Base-by-base conservation (phyloP, 2,888 invertebrate species). In the Leptopterna dolabrata region DNA sequence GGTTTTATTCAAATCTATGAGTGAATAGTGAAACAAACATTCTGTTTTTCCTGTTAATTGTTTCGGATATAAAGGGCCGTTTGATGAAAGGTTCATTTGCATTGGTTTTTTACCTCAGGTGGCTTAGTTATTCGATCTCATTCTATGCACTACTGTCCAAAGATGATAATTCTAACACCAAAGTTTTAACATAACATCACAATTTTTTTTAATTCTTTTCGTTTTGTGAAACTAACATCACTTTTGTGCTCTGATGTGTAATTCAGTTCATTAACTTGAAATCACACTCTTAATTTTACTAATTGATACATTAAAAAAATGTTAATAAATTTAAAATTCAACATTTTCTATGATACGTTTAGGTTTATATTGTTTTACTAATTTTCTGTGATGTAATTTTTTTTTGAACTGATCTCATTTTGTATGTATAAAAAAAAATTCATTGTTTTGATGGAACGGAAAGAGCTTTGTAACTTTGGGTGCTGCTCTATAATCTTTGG, bases 351-450 rank as follows among this genome's bases (percentile, higher is more conserved):
- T 11, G 73, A 29, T 29, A 36, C 29, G 36, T 29, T 55, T 55
- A 29, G 16, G 73, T 9, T 73, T 73, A 29, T 30, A 7, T 51
- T 47, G 13, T 51, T 81, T 51, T 81, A 81, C 51, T 81, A 51
- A 81, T 81, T 19, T 81, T 36, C 80, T 81, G 80, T 81, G 80
- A 81, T 81, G 80, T 81, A 81, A 73, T 73, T 73, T 81, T 51
- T n/a, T 80, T 47, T 51, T 81, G 19, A 81, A 81, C 80, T 81
- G 80, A 81, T 81, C 80, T 81, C 80, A 81, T 81, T 81, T 81
- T 81, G 29, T 45, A 81, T 51, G 36, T 81, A 73, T 76, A 81
- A 51, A 81, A 81, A 81, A n/a, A 76, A 36, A 51, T 81, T 51
- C 43, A 81, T n/a, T 29, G 30, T 76, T 76, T 76, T 76, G 76